Evolutionary conservation across 1,140 invertebrate species (phyloP).

Genomic region (Cotesia typhae): DNA sequence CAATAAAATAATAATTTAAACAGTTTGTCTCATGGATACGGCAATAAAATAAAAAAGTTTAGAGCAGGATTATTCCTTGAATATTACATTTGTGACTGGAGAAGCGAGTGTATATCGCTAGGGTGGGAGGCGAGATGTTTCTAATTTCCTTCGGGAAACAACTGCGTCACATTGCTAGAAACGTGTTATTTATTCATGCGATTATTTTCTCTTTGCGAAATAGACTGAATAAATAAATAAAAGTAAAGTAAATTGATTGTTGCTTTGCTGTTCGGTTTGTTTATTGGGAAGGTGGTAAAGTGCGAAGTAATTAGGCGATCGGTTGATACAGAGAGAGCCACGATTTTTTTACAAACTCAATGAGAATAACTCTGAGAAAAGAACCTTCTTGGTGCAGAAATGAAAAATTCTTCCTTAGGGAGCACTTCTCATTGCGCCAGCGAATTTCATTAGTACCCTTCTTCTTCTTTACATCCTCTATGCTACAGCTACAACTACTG

Average conservation of each 20-base stretch:
- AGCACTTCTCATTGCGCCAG: slow-evolving; percentile 21
- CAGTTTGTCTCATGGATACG: slow-evolving; percentile 13
- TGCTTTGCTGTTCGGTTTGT: not conserved
- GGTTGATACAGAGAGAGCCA: too few species aligned
- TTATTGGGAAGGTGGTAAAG: too few species aligned
- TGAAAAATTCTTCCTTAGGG: slow-evolving; percentile 25
- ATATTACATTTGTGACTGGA: slow-evolving; percentile 63
- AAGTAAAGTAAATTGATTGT: not conserved
- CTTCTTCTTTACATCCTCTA: slow-evolving; percentile 27
- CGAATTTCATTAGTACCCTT: slow-evolving; percentile 32
- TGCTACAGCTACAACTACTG: not conserved
- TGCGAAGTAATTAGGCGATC: too few species aligned
- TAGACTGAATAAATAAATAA: too few species aligned
- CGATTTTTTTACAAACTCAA: not conserved
- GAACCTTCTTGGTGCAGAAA: slow-evolving; percentile 11
- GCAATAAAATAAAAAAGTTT: slow-evolving; percentile 24
- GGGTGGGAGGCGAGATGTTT: slow-evolving; percentile 45
- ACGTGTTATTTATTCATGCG: slow-evolving; percentile 33
- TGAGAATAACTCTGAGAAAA: slow-evolving; percentile 6
- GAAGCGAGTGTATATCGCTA: slow-evolving; percentile 34
- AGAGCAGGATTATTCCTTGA: slow-evolving; percentile 58
- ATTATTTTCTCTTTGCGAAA: not conserved
- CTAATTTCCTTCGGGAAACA: slow-evolving; percentile 67
- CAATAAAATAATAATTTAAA: slow-evolving; percentile 19
- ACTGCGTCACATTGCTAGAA: slow-evolving; percentile 50